Evolutionary conservation across 92 coral and sea anemone genomes (phyloP), one percentile per base, ranked within the genome.

Genomic region (Siderastrea radians): DNA sequence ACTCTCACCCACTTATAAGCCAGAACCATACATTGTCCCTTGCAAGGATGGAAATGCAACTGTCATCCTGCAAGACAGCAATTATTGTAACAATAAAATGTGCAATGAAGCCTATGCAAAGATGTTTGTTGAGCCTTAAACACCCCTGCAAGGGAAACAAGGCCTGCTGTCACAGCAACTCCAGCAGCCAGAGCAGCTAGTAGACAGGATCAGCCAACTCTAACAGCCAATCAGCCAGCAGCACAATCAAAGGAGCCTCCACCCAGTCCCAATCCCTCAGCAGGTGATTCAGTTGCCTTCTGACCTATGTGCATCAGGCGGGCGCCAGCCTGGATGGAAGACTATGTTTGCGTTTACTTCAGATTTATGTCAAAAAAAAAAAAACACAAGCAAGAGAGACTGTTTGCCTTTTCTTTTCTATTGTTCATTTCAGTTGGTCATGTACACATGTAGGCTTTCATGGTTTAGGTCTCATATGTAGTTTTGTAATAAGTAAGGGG

Each of bases 401-500:
- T 48, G 63, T 50, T 2, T 73, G 52, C 70, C 38, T 77, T 16
- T 72, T 83, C 11, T 14, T 60, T 60, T 26, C 38, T 26, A 49
- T 54, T 57, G 78, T 49, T 12, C 70, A 53, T 74, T 54, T 53
- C 3, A 10, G 11, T 10, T 60, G 11, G 11, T 49, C 69, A 58
- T 68, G 38, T 26, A 26, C 38, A 0, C 38, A 26, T 26, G 60
- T 83, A 26, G 45, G 78, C 79, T 67, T 43, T 51, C 72, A 26
- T 26, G 38, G 38, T 26, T 26, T 26, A 26, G 50, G 71, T 51
- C 43, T 44, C 75, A 62, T 12, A 58, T 45, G 19, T 3, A 46
- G n/a, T 62, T 67, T 62, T 58, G 64, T 58, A 53, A 5, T 79
- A 70, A 48, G 84, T 67, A 26, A 54, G 46, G 52, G 72, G 72